A percentile compares a stretch with the other conserved stretches of the same genome.
Evolutionary conservation across 2,888 invertebrate genomes (phyloP).

Genomic region (Silvanus unidentatus): DNA sequence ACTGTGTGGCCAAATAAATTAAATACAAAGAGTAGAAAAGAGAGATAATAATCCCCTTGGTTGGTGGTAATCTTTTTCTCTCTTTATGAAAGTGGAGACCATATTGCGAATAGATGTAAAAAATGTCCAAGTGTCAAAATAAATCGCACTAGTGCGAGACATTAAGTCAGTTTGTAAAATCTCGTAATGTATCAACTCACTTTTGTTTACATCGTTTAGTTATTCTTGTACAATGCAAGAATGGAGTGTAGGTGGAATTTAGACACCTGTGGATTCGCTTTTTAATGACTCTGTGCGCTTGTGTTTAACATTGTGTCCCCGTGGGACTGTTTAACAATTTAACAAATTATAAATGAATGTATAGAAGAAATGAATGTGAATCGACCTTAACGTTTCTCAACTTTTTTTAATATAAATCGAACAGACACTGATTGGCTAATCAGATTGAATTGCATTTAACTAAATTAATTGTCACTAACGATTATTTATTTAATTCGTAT

Average conservation of each 20-base stretch:
- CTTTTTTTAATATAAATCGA: too few relatives aligned
- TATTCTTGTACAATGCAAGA: constrained; percentile 28
- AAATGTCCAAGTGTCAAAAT: constrained; percentile 28
- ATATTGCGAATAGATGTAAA: constrained; percentile 17
- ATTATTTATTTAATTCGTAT: too few relatives aligned
- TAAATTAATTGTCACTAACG: too few relatives aligned
- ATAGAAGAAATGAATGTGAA: too few relatives aligned
- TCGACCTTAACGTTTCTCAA: too few relatives aligned
- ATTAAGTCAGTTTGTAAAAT: constrained; percentile 32
- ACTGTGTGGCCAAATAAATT: background rate
- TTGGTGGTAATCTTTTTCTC: constrained; percentile 21
- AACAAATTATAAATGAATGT: too few relatives aligned
- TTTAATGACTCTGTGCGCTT: constrained; percentile 7
- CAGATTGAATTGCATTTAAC: too few relatives aligned
- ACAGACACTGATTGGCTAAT: too few relatives aligned
- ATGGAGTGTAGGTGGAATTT: constrained; percentile 26
- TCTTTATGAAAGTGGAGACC: constrained; percentile 10
- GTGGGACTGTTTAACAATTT: too few relatives aligned
- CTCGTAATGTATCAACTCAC: constrained; percentile 32
- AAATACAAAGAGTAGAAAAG: background rate
- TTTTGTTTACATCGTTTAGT: constrained; percentile 35
- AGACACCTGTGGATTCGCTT: constrained; percentile 34
- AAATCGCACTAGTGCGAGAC: constrained; percentile 28
- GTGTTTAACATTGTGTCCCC: too few relatives aligned
- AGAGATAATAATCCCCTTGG: constrained; percentile 21